Evolutionary conservation across 2,797 vertebrate genomes (phyloP).

Genomic region (Epinephelus awoara): DNA sequence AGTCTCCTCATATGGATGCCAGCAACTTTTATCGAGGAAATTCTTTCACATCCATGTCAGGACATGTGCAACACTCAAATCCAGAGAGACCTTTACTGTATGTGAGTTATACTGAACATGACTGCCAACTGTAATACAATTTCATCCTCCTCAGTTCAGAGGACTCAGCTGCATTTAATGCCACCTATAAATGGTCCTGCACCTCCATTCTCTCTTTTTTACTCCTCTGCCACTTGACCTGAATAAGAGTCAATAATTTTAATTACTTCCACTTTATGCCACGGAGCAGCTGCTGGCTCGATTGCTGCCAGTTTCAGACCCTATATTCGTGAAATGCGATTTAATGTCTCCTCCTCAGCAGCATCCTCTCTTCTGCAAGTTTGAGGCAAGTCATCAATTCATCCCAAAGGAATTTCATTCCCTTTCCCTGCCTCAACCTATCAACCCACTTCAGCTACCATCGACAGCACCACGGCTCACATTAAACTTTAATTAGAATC

Average conservation of each 20-base stretch:
- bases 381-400: constrained; percentile 16
- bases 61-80: background rate
- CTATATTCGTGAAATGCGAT: background rate
- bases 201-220: constrained; percentile 3
- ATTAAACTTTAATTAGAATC: constrained; percentile 24
- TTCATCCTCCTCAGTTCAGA: background rate
- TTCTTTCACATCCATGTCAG: background rate
- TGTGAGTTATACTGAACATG: background rate
- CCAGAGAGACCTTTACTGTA: constrained; percentile 1
- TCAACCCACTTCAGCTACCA: background rate
- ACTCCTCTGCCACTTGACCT: constrained; percentile 19
- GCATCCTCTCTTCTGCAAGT: background rate
- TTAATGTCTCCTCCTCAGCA: constrained; percentile 19
- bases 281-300: constrained; percentile 3
- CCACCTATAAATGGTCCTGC: background rate
- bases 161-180: constrained; percentile 2
- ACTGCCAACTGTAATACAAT: background rate
- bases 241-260: constrained; percentile 12
- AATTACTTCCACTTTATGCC: constrained; percentile 21
- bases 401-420: constrained; percentile 16
- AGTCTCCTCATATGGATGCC: background rate
- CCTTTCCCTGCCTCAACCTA: background rate
- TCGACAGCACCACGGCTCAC: constrained; percentile 1
- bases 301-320: constrained; percentile 1
- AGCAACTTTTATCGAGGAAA: constrained; percentile 7